phyloP scores from a whole-genome alignment of 2,888 invertebrate species.

The Drosophila limbata region DNA sequence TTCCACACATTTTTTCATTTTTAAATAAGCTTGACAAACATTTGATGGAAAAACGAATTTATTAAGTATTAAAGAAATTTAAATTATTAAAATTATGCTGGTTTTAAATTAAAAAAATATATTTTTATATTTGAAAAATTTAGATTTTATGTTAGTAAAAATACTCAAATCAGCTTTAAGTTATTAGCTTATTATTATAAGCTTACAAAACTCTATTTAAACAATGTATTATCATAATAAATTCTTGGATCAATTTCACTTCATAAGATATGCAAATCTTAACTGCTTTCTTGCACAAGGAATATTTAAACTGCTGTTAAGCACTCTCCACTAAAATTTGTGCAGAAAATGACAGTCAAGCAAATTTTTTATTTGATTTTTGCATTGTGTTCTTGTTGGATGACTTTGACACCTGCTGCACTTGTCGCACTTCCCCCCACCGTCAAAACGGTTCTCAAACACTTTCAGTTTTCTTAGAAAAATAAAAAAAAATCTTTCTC shows the following conservation, averaged over 20 bases:
- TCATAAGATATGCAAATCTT: not conserved
- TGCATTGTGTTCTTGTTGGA: conserved; percentile 3
- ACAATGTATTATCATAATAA: not conserved
- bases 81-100: too few species aligned
- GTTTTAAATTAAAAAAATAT: too few species aligned
- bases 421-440: not conserved
- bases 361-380: not conserved
- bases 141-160: too few species aligned
- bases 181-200: too few species aligned
- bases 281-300: not conserved
- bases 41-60: too few species aligned
- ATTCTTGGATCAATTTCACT: not conserved
- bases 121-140: too few species aligned
- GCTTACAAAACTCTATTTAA: not conserved
- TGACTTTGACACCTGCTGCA: conserved; percentile 45
- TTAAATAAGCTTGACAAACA: too few species aligned
- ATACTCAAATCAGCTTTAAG: not conserved
- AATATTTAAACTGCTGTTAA: conserved; percentile 6
- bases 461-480: conserved; percentile 60
- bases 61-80: too few species aligned
- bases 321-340: not conserved
- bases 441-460: conserved; percentile 25
- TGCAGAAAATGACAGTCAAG: not conserved
- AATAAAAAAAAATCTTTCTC: conserved; percentile 22
- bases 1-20: too few species aligned